Evolutionary conservation across 2,888 invertebrate species (phyloP).

Genomic region (Stramonita haemastoma): DNA sequence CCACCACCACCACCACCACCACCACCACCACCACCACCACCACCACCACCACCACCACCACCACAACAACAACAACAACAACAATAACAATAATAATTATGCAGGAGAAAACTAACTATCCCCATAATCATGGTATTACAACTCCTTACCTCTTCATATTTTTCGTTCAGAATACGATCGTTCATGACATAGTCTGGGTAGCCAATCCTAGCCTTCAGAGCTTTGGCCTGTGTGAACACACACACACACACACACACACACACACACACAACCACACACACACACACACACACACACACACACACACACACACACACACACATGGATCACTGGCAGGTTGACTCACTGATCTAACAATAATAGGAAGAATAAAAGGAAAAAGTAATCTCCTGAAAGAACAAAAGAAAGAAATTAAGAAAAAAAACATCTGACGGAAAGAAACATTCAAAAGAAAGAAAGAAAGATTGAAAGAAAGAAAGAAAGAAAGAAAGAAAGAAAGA

Average conservation of each 20-base stretch:
- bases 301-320: constrained; percentile 2
- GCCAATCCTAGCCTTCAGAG: constrained; percentile 92
- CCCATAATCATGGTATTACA: neutral
- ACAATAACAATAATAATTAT: neutral
- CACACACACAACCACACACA: constrained; percentile 14
- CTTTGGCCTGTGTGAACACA: constrained; percentile 81
- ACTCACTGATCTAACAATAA: too few relatives aligned
- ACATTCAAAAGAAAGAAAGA: too few relatives aligned
- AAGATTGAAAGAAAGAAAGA: too few relatives aligned
- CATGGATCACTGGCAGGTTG: neutral
- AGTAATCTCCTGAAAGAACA: too few relatives aligned
- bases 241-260: constrained; percentile 15
- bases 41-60: neutral
- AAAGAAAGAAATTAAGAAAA: too few relatives aligned
- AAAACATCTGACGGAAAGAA: too few relatives aligned
- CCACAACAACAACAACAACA: neutral
- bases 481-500: too few relatives aligned
- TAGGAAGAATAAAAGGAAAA: too few relatives aligned
- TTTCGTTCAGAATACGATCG: constrained; percentile 84
- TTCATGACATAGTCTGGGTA: constrained; percentile 93
- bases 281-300: constrained; percentile 27
- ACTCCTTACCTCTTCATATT: constrained; percentile 86
- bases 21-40: neutral
- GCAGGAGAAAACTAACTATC: neutral
- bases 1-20: neutral